Percentiles rank a stretch among this genome's conserved stretches.
These are phyloP conservation scores for Chaetogeoica ovagalla DNA, from an alignment of 2,888 invertebrate genomes.

Conservation along the genomic window DNA sequence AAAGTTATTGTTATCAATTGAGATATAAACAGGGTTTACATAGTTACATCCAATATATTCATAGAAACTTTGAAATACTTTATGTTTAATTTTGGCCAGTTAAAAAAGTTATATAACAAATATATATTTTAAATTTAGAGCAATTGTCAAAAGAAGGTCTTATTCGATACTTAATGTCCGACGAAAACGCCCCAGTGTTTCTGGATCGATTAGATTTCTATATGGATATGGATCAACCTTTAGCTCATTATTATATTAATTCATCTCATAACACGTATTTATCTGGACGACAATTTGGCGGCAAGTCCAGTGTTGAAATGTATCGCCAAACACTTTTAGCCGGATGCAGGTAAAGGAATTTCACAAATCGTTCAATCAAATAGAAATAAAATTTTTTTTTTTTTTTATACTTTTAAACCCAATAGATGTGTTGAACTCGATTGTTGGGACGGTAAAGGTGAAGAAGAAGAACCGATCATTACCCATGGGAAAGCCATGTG, in stretches of 20 bases:
- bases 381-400: constrained; percentile 6
- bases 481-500: constrained; percentile 99
- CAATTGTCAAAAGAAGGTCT: constrained; percentile 92
- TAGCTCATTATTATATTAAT: constrained; percentile 98
- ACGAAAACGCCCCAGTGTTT: constrained; percentile 99
- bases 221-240: constrained; percentile 98
- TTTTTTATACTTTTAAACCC: not conserved
- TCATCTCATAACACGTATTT: constrained; percentile 96
- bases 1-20: not conserved
- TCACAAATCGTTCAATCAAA: not conserved
- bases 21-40: not conserved
- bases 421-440: constrained; percentile 93
- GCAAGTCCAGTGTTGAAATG: constrained; percentile 98
- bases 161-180: constrained; percentile 98
- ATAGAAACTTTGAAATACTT: not conserved
- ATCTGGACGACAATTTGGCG: constrained; percentile 94
- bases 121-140: constrained; percentile 62
- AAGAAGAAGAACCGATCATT: constrained; percentile 98
- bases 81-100: not conserved
- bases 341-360: constrained; percentile 79
- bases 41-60: not conserved
- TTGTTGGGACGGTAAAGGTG: constrained; percentile 98
- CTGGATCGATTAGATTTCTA: constrained; percentile 95
- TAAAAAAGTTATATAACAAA: not conserved
- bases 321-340: constrained; percentile 95